phyloP scores from a whole-genome alignment of 2,888 invertebrate species.

The Scaptomyza caliginosa region DNA sequence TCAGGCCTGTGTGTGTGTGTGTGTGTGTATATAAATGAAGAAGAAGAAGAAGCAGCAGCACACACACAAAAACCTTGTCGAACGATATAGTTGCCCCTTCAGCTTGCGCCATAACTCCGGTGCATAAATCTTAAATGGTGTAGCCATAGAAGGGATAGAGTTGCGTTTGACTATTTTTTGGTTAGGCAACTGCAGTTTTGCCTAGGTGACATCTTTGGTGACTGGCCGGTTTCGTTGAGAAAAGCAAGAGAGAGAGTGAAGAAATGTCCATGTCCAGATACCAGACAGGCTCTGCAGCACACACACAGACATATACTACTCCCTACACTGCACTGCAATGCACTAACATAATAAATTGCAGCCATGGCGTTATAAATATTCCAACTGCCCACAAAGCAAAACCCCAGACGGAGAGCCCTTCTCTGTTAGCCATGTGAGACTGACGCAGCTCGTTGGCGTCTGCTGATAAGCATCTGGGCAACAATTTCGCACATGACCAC shows the following conservation, averaged over 20 bases:
- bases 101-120: constrained; percentile 67
- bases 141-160: background rate
- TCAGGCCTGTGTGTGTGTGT: constrained; percentile 11
- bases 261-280: constrained; percentile 22
- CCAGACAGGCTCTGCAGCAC: constrained; percentile 57
- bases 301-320: background rate
- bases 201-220: constrained; percentile 79
- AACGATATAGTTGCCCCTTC: constrained; percentile 71
- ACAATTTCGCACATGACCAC: constrained; percentile 81
- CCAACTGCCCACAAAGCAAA: constrained; percentile 35
- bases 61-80: constrained; percentile 14
- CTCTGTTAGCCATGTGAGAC: background rate
- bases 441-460: constrained; percentile 41
- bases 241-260: constrained; percentile 9
- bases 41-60: constrained; percentile 25
- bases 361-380: constrained; percentile 80
- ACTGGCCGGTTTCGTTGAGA: constrained; percentile 50
- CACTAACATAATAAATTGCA: constrained; percentile 82
- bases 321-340: constrained; percentile 41
- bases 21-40: no score
- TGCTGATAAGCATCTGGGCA: constrained; percentile 78
- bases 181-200: constrained; percentile 38
- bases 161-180: no score
- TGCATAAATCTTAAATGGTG: constrained; percentile 76
- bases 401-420: background rate